phyloP scores from a whole-genome alignment of 1,140 invertebrate genomes.

The Drosophila sulfurigaster region DNA sequence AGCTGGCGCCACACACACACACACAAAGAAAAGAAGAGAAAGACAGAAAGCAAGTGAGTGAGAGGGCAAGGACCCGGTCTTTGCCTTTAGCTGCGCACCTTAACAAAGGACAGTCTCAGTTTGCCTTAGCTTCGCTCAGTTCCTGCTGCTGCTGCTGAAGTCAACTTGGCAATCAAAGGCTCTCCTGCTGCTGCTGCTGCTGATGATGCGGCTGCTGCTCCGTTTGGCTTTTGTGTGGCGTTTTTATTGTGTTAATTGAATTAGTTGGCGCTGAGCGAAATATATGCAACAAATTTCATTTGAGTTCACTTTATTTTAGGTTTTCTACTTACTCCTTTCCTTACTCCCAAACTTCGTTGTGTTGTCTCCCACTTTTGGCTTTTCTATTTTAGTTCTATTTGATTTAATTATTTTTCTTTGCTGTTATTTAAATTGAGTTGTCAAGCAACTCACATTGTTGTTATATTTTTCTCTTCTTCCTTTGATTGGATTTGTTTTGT shows the following conservation, averaged over 20 bases:
- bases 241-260: conserved; percentile 80
- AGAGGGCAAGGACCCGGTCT: conserved; percentile 73
- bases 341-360: conserved; percentile 13
- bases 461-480: conserved; percentile 1
- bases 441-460: conserved; percentile 53
- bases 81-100: conserved; percentile 45
- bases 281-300: conserved; percentile 73
- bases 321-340: conserved; percentile 1
- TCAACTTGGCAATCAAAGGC: conserved; percentile 33
- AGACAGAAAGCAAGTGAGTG: not conserved
- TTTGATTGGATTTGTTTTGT: conserved; percentile 43
- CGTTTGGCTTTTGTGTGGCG: conserved; percentile 35
- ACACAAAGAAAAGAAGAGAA: not conserved
- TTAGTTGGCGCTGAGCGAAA: conserved; percentile 64
- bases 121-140: not conserved
- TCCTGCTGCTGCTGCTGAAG: conserved; percentile 5
- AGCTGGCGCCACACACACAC: not conserved
- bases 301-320: conserved; percentile 53
- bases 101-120: conserved; percentile 48
- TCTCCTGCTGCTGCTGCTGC: not conserved
- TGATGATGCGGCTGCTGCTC: not conserved
- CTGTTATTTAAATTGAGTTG: conserved; percentile 52
- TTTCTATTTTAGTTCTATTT: conserved; percentile 54
- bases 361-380: conserved; percentile 11
- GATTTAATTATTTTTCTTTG: conserved; percentile 44